These are phyloP conservation scores for Podabrus alpinus DNA, from an alignment of 2,888 invertebrate species.

Conservation along the genomic window DNA sequence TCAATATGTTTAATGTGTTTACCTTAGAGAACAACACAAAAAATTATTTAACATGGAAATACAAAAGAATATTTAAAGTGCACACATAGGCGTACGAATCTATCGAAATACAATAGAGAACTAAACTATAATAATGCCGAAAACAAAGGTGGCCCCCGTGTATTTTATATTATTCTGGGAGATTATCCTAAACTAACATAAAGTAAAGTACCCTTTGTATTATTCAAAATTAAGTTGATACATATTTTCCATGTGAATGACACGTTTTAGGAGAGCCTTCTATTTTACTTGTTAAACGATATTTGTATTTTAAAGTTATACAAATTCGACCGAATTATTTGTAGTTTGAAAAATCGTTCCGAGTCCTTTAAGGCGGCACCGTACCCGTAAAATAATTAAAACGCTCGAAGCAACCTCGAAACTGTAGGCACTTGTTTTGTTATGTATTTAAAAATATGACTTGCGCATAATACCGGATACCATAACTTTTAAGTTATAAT, in stretches of 20 bases:
- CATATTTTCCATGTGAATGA: neutral
- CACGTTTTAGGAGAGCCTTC: neutral
- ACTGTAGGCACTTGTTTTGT: no score
- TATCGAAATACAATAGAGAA: neutral
- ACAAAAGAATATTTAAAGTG: neutral
- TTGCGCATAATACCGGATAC: neutral
- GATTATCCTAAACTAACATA: neutral
- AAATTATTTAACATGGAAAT: neutral
- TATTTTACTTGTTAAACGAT: neutral
- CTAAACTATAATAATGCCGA: neutral
- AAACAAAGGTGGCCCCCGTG: neutral
- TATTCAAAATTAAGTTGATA: neutral
- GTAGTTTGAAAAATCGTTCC: no score
- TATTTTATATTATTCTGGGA: neutral
- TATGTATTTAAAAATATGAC: no score
- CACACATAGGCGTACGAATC: no score
- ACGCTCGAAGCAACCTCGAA: no score
- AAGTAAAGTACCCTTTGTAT: neutral
- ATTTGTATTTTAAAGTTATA: neutral
- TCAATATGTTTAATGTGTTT: neutral
- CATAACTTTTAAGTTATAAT: neutral
- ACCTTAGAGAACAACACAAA: neutral
- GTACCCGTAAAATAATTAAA: no score
- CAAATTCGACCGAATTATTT: no score
- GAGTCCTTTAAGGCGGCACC: no score